Conservation (phyloP, 2,888 invertebrate genomes). For the Aelia acuminata region DNA sequence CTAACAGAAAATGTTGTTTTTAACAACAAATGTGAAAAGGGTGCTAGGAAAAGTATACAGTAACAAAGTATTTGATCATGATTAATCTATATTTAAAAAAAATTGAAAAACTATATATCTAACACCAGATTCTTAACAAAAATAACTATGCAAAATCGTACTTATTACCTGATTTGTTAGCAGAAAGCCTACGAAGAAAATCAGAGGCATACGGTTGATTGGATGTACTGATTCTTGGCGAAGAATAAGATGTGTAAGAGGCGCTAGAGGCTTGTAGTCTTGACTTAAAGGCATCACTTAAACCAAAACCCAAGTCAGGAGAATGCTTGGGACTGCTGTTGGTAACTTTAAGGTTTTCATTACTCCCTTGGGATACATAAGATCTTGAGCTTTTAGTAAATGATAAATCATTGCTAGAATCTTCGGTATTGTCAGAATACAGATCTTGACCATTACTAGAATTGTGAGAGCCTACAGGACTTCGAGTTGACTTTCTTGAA, state of each 20-base stretch:
- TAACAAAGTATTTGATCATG: too few relatives aligned
- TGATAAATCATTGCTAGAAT: slow-evolving; percentile 42
- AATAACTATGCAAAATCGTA: background rate
- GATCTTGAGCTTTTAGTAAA: slow-evolving; percentile 22
- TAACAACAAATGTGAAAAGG: background rate
- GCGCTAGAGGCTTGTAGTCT: slow-evolving; percentile 55
- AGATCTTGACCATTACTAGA: slow-evolving; percentile 18
- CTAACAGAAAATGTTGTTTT: too few relatives aligned
- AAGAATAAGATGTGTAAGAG: slow-evolving; percentile 47
- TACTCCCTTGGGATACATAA: slow-evolving; percentile 21
- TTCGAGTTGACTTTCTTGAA: slow-evolving; percentile 25
- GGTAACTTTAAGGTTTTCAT: slow-evolving; percentile 51
- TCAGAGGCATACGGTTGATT: slow-evolving; percentile 64
- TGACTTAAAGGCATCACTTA: slow-evolving; percentile 57
- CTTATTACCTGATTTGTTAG: slow-evolving; percentile 47
- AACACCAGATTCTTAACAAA: background rate
- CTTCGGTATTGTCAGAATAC: slow-evolving; percentile 37
- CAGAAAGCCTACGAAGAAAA: slow-evolving; percentile 63
- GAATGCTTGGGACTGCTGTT: slow-evolving; percentile 45
- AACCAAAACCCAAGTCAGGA: slow-evolving; percentile 12
- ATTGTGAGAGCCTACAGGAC: slow-evolving; percentile 40
- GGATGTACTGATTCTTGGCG: slow-evolving; percentile 48
- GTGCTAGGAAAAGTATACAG: background rate
- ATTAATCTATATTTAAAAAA: background rate
- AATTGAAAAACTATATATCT: background rate